These are phyloP conservation scores for Cyrtorhinus lividipennis DNA, from an alignment of 1,140 invertebrate species.

Conservation along the genomic window DNA sequence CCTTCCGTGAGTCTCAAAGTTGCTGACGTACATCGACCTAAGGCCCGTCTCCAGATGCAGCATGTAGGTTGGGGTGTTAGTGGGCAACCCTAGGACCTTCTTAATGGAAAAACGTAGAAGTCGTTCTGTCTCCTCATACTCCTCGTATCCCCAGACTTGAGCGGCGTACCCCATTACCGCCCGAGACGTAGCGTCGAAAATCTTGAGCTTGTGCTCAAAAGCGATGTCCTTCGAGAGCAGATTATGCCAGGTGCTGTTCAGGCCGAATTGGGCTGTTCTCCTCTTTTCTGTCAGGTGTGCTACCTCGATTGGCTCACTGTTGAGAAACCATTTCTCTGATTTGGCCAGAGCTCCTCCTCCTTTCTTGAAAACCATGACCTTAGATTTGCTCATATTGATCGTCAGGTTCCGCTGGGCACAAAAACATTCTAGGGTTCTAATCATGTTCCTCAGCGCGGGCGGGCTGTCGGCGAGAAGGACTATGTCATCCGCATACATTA, in stretches of 20 bases:
- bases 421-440: slow-evolving; percentile 19
- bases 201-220: not conserved
- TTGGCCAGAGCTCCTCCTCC: slow-evolving; percentile 14
- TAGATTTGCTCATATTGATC: slow-evolving; percentile 24
- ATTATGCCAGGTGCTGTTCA: not conserved
- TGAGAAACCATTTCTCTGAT: not conserved
- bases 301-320: not conserved
- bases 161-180: not conserved
- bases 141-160: not conserved
- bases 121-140: not conserved
- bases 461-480: slow-evolving; percentile 16
- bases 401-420: slow-evolving; percentile 16
- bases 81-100: not conserved
- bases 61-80: not conserved
- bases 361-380: slow-evolving; percentile 22
- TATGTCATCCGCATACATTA: slow-evolving; percentile 22
- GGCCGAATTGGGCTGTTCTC: not conserved
- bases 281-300: not conserved
- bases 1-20: not conserved
- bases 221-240: not conserved
- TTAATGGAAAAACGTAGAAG: not conserved
- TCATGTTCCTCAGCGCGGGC: slow-evolving; percentile 11
- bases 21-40: not conserved
- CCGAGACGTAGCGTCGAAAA: not conserved
- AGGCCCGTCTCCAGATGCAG: not conserved